Percentiles rank a stretch among this genome's conserved stretches.
Evolutionary conservation across 2,888 invertebrate species (phyloP).

Genomic region (Troilus luridus): DNA sequence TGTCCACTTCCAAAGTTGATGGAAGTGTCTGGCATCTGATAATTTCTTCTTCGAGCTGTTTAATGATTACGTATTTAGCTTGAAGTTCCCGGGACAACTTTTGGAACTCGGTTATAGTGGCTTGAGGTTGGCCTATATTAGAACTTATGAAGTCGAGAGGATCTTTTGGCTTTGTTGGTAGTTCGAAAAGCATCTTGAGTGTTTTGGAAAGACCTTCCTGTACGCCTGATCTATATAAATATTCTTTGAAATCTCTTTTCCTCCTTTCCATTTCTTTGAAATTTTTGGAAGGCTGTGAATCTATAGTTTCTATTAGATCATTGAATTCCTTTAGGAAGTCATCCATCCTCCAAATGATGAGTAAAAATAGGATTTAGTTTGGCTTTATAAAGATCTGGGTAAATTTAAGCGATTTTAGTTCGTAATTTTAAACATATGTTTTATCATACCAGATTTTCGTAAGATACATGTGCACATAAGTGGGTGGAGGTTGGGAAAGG

Average conservation of each 20-base stretch:
- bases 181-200: neutral
- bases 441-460: neutral
- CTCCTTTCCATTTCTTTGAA: neutral
- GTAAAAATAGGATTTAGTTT: neutral
- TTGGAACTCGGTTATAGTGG: neutral
- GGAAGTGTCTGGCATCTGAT: neutral
- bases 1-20: neutral
- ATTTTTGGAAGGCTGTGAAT: neutral
- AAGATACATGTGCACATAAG: too few relatives aligned
- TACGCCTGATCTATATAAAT: neutral
- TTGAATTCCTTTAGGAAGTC: neutral
- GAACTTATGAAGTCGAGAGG: neutral
- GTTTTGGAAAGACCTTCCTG: neutral
- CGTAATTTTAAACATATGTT: neutral
- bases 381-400: neutral
- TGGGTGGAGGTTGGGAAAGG: too few relatives aligned
- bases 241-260: neutral
- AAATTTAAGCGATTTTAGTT: neutral
- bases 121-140: neutral
- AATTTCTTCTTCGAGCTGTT: neutral
- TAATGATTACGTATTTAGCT: neutral
- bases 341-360: neutral
- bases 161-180: slow-evolving; percentile 2
- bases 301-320: neutral
- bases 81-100: neutral